phyloP scores from a whole-genome alignment of 2,113 vertebrate genomes.

The Urocitellus parryii region DNA sequence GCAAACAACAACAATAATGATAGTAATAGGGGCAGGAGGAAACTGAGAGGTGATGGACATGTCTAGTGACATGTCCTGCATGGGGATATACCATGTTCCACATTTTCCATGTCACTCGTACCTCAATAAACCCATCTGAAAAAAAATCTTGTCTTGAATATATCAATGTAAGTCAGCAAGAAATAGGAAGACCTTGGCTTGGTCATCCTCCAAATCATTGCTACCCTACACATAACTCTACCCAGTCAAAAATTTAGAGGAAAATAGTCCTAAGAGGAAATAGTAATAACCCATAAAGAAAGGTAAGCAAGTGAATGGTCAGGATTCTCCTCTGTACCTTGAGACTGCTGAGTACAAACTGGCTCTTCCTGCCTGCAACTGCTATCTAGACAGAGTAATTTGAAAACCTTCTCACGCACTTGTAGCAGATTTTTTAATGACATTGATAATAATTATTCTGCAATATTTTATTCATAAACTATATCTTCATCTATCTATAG shows the following conservation, averaged over 20 bases:
- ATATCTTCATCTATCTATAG: not conserved
- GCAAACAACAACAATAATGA: not conserved
- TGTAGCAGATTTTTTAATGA: not conserved
- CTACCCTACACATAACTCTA: not conserved
- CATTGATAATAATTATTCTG: not conserved
- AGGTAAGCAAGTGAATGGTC: not conserved
- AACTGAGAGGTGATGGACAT: not conserved
- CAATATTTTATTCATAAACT: conserved; percentile 30
- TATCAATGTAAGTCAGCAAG: not conserved
- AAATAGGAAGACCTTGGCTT: not conserved
- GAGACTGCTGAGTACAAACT: not conserved
- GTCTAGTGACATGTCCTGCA: not conserved
- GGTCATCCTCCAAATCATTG: not conserved
- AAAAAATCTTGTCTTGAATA: not conserved
- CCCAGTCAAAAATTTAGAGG: not conserved
- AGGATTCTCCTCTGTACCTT: not conserved
- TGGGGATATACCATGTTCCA: not conserved
- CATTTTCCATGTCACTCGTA: not conserved
- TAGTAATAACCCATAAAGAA: not conserved
- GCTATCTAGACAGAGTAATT: not conserved
- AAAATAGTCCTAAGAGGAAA: not conserved
- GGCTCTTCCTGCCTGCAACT: not conserved
- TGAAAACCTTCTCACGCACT: not conserved
- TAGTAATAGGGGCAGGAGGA: not conserved
- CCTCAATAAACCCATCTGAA: not conserved